A percentile compares a stretch with the other conserved stretches of the same genome.
Evolutionary conservation across 2,797 vertebrate genomes (phyloP).

Genomic region (Gobio occitaniae): DNA sequence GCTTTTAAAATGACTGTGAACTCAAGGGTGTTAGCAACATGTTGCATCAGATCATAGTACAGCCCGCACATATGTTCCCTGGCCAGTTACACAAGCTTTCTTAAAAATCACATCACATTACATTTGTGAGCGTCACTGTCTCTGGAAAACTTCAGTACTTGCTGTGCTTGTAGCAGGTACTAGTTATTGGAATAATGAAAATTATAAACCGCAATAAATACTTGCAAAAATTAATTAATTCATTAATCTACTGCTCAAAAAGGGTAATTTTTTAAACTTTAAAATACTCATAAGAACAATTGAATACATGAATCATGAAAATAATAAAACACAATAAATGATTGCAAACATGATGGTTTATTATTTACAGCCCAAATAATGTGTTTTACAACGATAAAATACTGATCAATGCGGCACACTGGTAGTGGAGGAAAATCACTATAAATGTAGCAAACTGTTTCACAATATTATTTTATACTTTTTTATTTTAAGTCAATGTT

Average conservation of each 20-base stretch:
- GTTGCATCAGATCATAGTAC: slow-evolving; percentile 18
- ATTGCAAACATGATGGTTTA: not conserved
- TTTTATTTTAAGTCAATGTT: not conserved
- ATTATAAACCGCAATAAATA: not conserved
- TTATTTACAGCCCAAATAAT: not conserved
- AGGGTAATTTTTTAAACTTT: not conserved
- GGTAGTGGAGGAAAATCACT: not conserved
- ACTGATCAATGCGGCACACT: not conserved
- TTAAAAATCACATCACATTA: slow-evolving; percentile 16
- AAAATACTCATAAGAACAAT: not conserved
- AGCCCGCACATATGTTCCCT: slow-evolving; percentile 1
- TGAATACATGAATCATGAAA: not conserved
- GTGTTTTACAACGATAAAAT: not conserved
- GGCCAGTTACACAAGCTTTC: slow-evolving; percentile 19
- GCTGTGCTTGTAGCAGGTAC: not conserved
- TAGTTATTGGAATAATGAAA: not conserved
- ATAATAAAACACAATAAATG: not conserved
- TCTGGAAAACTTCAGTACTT: not conserved
- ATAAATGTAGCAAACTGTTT: not conserved
- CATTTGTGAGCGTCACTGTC: not conserved
- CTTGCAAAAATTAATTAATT: not conserved
- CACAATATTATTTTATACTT: not conserved
- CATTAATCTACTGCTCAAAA: not conserved
- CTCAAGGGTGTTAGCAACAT: slow-evolving; percentile 9
- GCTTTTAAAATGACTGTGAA: not conserved